These are phyloP conservation scores for Patella depressa DNA, from an alignment of 2,888 invertebrate species.

Conservation along the genomic window DNA sequence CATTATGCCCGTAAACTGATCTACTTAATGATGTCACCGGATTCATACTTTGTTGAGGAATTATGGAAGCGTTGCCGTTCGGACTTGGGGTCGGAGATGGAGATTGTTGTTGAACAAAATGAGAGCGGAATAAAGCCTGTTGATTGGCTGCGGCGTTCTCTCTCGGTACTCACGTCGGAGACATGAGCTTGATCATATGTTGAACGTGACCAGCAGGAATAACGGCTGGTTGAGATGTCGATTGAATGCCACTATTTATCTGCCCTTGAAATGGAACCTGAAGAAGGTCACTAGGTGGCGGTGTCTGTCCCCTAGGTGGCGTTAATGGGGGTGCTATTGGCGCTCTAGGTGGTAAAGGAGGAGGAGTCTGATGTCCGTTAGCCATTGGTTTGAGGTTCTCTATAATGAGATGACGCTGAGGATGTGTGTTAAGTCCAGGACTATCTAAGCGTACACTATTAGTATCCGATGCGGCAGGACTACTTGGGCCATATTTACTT, in stretches of 20 bases:
- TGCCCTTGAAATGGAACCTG: conserved; percentile 16
- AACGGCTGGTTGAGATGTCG: conserved; percentile 19
- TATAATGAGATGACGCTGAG: conserved; percentile 19
- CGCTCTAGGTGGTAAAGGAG: conserved; percentile 69
- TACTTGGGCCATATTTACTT: conserved; percentile 83
- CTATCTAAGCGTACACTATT: conserved; percentile 77
- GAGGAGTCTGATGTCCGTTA: conserved; percentile 73
- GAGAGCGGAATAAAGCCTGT: conserved; percentile 60
- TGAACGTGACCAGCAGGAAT: conserved; percentile 75
- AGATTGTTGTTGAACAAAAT: conserved; percentile 13
- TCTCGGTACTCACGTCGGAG: conserved; percentile 76
- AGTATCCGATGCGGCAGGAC: conserved; percentile 89
- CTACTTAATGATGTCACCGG: background rate
- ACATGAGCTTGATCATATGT: conserved; percentile 83
- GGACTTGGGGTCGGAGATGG: background rate
- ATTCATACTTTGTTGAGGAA: background rate
- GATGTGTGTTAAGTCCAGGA: conserved; percentile 43
- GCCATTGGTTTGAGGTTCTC: conserved; percentile 26
- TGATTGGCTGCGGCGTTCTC: conserved; percentile 66
- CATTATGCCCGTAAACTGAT: conserved; percentile 2
- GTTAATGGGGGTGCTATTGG: conserved; percentile 42
- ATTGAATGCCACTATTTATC: background rate
- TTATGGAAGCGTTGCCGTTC: background rate
- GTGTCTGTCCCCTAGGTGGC: conserved; percentile 43
- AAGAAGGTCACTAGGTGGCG: conserved; percentile 42